phyloP scores from a whole-genome alignment of 2,888 invertebrate species.

The Coecobrya sp. region DNA sequence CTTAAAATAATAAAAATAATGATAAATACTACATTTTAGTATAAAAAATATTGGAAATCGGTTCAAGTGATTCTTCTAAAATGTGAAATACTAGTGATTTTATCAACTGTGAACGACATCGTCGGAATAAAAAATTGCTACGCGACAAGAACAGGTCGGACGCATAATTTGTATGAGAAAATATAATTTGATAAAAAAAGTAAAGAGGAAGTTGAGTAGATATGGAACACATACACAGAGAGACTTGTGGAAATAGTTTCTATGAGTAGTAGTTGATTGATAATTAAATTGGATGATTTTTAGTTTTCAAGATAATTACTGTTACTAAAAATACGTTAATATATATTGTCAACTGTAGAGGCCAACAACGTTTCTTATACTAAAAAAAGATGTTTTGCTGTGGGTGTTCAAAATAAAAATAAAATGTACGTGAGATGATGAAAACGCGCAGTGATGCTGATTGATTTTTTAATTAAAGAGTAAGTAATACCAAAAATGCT shows the following conservation, averaged over 20 bases:
- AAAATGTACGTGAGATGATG: constrained; percentile 6
- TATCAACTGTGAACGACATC: neutral
- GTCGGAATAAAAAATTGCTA: neutral
- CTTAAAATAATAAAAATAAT: constrained; percentile 13
- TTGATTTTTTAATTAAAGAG: constrained; percentile 36
- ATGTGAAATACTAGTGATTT: neutral
- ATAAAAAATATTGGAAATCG: neutral
- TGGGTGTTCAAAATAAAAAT: constrained; percentile 23
- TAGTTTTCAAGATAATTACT: constrained; percentile 28
- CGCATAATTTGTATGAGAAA: constrained; percentile 34
- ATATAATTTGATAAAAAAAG: neutral
- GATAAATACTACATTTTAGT: neutral
- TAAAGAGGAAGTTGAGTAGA: neutral
- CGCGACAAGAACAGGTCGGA: neutral
- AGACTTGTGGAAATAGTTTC: constrained; percentile 1
- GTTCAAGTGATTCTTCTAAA: neutral
- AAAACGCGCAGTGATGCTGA: constrained; percentile 49
- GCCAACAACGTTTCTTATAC: constrained; percentile 1
- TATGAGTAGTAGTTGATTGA: neutral
- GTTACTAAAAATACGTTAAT: constrained; percentile 1
- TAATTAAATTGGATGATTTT: constrained; percentile 13
- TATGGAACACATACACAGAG: neutral
- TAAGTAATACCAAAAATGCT: neutral
- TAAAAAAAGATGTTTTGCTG: constrained; percentile 8
- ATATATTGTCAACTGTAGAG: constrained; percentile 30